Percentiles rank a stretch among this genome's conserved stretches.
Conservation (phyloP, 2,797 vertebrate species). For the Hoplostethus atlanticus region DNA sequence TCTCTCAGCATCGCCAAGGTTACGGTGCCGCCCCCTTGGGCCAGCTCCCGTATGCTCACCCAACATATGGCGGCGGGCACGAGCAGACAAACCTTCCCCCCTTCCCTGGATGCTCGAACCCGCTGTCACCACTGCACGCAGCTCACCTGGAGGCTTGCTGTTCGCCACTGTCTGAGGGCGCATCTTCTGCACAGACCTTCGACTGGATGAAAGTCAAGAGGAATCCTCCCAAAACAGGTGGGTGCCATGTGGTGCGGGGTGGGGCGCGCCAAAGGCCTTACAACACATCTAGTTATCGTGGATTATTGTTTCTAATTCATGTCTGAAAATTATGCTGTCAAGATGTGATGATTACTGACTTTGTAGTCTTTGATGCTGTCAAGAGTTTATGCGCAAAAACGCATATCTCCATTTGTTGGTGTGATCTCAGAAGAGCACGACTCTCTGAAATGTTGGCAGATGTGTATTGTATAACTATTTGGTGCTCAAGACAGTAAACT, state of each 20-base stretch:
- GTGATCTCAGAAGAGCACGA: too few relatives aligned
- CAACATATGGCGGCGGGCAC: conserved; percentile 90
- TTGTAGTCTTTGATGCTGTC: too few relatives aligned
- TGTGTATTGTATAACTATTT: too few relatives aligned
- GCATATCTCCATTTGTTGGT: too few relatives aligned
- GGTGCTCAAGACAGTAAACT: too few relatives aligned
- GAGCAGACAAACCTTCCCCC: conserved; percentile 88
- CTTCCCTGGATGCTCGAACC: conserved; percentile 87
- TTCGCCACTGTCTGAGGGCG: conserved; percentile 90
- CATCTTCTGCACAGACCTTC: conserved; percentile 93
- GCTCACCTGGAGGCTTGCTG: conserved; percentile 90
- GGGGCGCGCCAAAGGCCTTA: too few relatives aligned
- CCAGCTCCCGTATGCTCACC: conserved; percentile 90
- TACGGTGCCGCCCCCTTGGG: conserved; percentile 88
- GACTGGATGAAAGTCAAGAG: conserved; percentile 99
- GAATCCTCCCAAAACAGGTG: conserved; percentile 98
- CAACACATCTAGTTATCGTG: too few relatives aligned
- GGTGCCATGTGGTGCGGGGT: conserved; percentile 60
- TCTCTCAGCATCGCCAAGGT: conserved; percentile 90
- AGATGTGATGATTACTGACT: too few relatives aligned
- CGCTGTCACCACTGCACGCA: conserved; percentile 90
- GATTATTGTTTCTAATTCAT: too few relatives aligned
- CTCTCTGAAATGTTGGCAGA: too few relatives aligned
- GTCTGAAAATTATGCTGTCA: too few relatives aligned
- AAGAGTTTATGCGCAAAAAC: too few relatives aligned